A percentile compares a stretch with the other conserved stretches of the same genome.
Conservation (phyloP, 2,797 vertebrate genomes). For the Leuciscus waleckii region DNA sequence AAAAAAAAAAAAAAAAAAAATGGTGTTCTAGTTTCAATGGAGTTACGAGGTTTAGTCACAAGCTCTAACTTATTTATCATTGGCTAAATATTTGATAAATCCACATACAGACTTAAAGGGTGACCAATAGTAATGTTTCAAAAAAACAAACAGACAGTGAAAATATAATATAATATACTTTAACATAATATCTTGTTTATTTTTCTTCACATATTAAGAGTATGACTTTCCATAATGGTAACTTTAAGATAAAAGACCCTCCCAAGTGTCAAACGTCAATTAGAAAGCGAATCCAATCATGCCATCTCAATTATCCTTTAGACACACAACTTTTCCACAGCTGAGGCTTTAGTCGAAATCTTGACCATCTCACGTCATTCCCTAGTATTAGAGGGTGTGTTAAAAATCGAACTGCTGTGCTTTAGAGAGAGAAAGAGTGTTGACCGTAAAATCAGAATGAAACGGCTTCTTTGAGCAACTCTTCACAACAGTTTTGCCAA, state of each 20-base stretch:
- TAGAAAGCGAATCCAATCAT: not conserved
- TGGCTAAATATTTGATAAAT: not conserved
- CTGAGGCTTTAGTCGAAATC: conserved; percentile 49
- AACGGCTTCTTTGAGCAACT: conserved; percentile 15
- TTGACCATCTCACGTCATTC: not conserved
- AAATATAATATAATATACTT: not conserved
- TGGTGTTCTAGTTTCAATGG: too few species aligned
- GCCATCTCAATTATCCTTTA: conserved; percentile 3
- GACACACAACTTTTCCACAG: conserved; percentile 2
- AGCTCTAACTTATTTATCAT: not conserved
- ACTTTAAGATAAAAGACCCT: not conserved
- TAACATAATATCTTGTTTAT: not conserved
- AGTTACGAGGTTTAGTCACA: not conserved
- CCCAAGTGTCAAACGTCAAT: not conserved
- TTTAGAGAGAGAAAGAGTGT: not conserved
- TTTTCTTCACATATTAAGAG: not conserved
- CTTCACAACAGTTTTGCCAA: conserved; percentile 47
- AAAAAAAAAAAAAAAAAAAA: too few species aligned
- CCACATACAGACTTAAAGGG: not conserved
- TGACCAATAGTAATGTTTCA: not conserved
- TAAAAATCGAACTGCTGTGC: not conserved
- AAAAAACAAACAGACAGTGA: not conserved
- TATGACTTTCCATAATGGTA: not conserved
- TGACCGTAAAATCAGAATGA: not conserved
- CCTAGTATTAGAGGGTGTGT: not conserved